Percentiles rank a stretch among this genome's conserved stretches.
These are phyloP conservation scores for Elephas maximus DNA, from an alignment of 2,113 vertebrate species.

Conservation along the genomic window DNA sequence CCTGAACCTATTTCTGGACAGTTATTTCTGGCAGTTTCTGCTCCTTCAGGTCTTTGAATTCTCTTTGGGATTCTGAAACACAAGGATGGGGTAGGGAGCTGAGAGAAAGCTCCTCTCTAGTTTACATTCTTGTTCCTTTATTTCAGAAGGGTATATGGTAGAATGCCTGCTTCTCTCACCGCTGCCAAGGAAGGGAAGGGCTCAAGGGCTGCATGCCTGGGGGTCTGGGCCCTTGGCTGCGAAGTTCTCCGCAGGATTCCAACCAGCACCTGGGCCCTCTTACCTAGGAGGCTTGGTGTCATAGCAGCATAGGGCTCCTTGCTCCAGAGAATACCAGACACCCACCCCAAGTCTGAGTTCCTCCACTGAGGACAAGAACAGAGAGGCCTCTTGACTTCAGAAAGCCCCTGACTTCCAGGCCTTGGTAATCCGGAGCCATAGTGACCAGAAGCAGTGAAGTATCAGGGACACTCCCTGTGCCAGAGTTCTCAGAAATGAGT, in stretches of 20 bases:
- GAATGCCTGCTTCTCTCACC: neutral
- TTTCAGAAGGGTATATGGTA: neutral
- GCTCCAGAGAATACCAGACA: neutral
- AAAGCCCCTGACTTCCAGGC: neutral
- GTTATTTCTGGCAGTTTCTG: neutral
- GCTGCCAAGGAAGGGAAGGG: neutral
- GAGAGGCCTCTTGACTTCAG: neutral
- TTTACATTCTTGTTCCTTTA: neutral
- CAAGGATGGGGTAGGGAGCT: neutral
- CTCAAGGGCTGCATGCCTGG: neutral
- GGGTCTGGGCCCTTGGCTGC: neutral
- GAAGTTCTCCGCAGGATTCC: neutral
- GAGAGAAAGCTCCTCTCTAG: neutral
- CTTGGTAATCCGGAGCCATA: rapidly evolving
- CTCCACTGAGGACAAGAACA: neutral
- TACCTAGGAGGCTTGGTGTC: neutral
- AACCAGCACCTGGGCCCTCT: neutral
- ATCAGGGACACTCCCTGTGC: neutral
- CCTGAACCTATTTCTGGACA: neutral
- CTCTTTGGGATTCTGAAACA: neutral
- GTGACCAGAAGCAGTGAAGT: neutral
- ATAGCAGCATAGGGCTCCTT: neutral
- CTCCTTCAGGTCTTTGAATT: neutral
- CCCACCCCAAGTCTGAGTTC: neutral
- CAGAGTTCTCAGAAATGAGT: neutral